phyloP scores from a whole-genome alignment of 2,888 invertebrate species.

The Mesorhabditis belari region DNA sequence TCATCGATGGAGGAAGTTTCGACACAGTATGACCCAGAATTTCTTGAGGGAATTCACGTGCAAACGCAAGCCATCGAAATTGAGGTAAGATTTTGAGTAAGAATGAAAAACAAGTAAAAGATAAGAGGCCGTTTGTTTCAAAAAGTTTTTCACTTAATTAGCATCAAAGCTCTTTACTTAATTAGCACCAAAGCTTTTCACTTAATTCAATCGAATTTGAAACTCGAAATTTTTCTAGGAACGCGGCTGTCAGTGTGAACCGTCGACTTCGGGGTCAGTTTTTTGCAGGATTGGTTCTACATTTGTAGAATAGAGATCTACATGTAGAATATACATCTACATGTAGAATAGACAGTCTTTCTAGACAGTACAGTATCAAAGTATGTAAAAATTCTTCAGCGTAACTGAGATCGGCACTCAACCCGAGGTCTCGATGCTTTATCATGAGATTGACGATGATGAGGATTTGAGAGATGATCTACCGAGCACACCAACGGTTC shows the following conservation, averaged over 20 bases:
- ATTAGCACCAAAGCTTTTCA: too few relatives aligned
- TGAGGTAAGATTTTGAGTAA: neutral
- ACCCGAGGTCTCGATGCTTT: conserved; percentile 42
- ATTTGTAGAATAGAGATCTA: neutral
- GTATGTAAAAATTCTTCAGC: conserved; percentile 5
- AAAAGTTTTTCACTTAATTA: too few relatives aligned
- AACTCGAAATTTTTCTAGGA: neutral
- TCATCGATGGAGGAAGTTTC: conserved; percentile 6
- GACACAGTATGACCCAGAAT: conserved; percentile 4
- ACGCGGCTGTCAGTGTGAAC: neutral
- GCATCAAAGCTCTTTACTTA: too few relatives aligned
- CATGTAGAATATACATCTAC: too few relatives aligned
- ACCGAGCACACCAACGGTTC: too few relatives aligned
- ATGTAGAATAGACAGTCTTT: neutral
- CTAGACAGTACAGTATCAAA: neutral
- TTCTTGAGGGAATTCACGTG: neutral
- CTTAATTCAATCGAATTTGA: neutral
- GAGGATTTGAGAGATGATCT: conserved; percentile 1
- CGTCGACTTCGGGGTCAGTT: neutral
- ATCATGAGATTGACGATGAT: conserved; percentile 6
- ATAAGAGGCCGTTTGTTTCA: too few relatives aligned
- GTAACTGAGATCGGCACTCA: conserved; percentile 32
- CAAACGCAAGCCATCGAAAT: neutral
- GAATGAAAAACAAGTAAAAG: neutral
- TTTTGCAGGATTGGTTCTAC: neutral